Evolutionary conservation across 1,140 invertebrate genomes (phyloP), one percentile per base, ranked within the genome.

Genomic region (Frieseomelitta varia): DNA sequence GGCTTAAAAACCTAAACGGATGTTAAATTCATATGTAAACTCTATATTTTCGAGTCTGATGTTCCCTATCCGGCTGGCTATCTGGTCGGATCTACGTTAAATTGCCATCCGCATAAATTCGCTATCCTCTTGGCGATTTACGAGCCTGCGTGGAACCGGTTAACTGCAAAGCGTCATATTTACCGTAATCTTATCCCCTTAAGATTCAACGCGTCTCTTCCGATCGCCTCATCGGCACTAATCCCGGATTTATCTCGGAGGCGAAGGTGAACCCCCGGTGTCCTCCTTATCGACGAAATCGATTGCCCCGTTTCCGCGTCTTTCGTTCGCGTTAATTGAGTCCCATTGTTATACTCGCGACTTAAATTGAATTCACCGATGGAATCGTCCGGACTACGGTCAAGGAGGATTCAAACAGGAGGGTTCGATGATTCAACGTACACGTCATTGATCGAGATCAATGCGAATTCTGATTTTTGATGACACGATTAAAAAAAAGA

Each of bases 1-100:
- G 71, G 15, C 34, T 77, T 77, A 76, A 27, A 76, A 69, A 55
- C 39, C 47, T 69, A 63, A 58, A 76, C 51, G 75, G 63, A 76
- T n/a, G 65, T 47, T 83, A 17, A 78, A 83, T 83, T 79, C 78
- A 83, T 78, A 67, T 78, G 81, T 69, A 69, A 78, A 71, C 74
- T 51, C 53, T 34, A 67, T 51, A 69, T 67, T 75, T 81, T 65
- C 34, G 30, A 19, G 21, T 27, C 24, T 19, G 53, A 58, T 61
- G 24, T 39, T 15, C 30, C 2, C 15, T 47, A 47, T 47, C 39
- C 39, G 67, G 69, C 15, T 30, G 21, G 30, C n/a, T 58, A 69
- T 39, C 81, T 34, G 75, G 67, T 83, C 27, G 51, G 21, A 69
- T 69, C 63, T 53, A 69, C 75, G 61, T 47, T 83, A 79, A 83